phyloP scores from a whole-genome alignment of 2,888 invertebrate genomes.

The Urechis unicinctus region DNA sequence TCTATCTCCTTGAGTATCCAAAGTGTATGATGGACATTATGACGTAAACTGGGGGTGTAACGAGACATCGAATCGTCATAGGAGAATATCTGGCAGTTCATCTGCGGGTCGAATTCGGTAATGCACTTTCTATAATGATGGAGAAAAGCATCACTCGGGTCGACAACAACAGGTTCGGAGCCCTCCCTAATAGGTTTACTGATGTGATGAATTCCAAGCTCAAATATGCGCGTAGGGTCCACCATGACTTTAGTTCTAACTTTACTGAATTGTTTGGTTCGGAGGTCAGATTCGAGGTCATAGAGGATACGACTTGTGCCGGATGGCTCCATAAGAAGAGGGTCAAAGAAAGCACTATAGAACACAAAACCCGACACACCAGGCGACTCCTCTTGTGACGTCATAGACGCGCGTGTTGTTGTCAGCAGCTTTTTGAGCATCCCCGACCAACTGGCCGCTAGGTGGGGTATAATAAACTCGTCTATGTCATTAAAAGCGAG shows the following conservation, averaged over 20 bases:
- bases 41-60: slow-evolving; percentile 17
- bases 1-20: slow-evolving; percentile 17
- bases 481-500: slow-evolving; percentile 44
- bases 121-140: slow-evolving; percentile 45
- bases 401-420: not conserved
- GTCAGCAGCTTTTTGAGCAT: slow-evolving; percentile 13
- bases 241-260: slow-evolving; percentile 48
- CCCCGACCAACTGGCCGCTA: slow-evolving; percentile 16
- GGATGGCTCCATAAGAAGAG: slow-evolving; percentile 16
- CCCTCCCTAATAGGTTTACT: slow-evolving; percentile 42
- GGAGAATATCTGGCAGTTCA: slow-evolving; percentile 20
- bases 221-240: slow-evolving; percentile 45
- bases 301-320: slow-evolving; percentile 16
- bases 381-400: not conserved
- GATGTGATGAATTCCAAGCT: slow-evolving; percentile 52
- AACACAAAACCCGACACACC: slow-evolving; percentile 31
- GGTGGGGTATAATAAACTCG: slow-evolving; percentile 42
- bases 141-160: slow-evolving; percentile 29
- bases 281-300: slow-evolving; percentile 28
- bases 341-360: slow-evolving; percentile 42
- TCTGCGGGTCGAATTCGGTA: slow-evolving; percentile 32
- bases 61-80: slow-evolving; percentile 16
- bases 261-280: slow-evolving; percentile 26
- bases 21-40: slow-evolving; percentile 17
- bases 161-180: slow-evolving; percentile 25